phyloP scores from a whole-genome alignment of 2,113 vertebrate genomes.

The Malurus melanocephalus region DNA sequence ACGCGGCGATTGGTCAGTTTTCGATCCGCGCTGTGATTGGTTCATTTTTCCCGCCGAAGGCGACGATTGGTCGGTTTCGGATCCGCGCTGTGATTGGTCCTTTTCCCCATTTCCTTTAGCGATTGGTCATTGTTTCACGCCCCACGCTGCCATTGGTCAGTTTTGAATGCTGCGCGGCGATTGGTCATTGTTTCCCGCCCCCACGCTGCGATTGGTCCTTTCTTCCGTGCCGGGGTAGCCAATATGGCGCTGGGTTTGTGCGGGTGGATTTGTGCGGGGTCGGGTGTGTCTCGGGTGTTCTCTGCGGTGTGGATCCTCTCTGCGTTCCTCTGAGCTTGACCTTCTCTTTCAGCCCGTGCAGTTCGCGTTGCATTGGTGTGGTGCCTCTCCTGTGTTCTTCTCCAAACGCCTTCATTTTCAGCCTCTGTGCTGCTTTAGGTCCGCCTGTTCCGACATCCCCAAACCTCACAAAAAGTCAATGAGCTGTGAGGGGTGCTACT shows the following conservation, averaged over 20 bases:
- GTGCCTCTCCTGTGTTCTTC: no score
- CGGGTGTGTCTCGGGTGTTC: accelerated
- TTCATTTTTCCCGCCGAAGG: no score
- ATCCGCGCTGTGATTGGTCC: no score
- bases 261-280: accelerated
- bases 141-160: background rate
- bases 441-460: no score
- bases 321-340: accelerated
- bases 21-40: no score
- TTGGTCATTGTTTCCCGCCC: background rate
- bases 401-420: accelerated
- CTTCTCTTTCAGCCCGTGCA: background rate
- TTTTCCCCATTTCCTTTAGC: no score
- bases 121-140: no score
- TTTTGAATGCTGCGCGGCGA: background rate
- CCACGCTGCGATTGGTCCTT: background rate
- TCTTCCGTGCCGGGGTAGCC: background rate
- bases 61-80: no score
- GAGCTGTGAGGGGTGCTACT: accelerated
- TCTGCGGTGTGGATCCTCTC: accelerated
- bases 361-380: accelerated
- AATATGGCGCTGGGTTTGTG: no score
- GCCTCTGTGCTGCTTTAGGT: background rate
- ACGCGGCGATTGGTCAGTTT: no score
- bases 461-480: accelerated